Percentiles rank a stretch among this genome's conserved stretches.
phyloP scores from a whole-genome alignment of 1,140 invertebrate species.

The Patella vulgata region DNA sequence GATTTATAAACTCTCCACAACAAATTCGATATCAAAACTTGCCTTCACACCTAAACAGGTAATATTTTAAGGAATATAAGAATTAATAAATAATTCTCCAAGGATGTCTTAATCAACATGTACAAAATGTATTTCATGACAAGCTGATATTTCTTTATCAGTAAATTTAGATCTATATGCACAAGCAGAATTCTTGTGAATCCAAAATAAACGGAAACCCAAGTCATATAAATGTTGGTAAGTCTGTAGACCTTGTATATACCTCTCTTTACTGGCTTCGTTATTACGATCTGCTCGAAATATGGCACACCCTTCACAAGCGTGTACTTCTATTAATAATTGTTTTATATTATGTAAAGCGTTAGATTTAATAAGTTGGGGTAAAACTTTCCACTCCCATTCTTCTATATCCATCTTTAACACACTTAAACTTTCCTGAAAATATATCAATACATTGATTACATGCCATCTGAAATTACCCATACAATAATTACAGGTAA shows the following conservation, averaged over 20 bases:
- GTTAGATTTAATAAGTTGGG: slow-evolving; percentile 26
- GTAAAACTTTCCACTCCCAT: slow-evolving; percentile 48
- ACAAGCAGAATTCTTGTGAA: slow-evolving; percentile 42
- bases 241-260: slow-evolving; percentile 35
- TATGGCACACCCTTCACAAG: slow-evolving; percentile 27
- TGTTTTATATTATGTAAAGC: slow-evolving; percentile 25
- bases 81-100: no score
- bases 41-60: no score
- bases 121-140: slow-evolving; percentile 60
- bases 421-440: slow-evolving; percentile 32
- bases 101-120: slow-evolving; percentile 50
- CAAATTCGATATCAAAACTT: no score
- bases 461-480: not conserved
- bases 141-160: slow-evolving; percentile 34
- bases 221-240: slow-evolving; percentile 37
- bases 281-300: slow-evolving; percentile 34
- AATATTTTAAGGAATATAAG: no score
- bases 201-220: slow-evolving; percentile 47
- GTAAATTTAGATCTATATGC: slow-evolving; percentile 36
- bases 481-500: not conserved
- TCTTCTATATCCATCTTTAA: slow-evolving; percentile 53
- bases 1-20: no score
- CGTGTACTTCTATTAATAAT: slow-evolving; percentile 39
- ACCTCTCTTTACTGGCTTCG: slow-evolving; percentile 34
- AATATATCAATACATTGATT: slow-evolving; percentile 5